Evolutionary conservation across 2,113 vertebrate species (phyloP), one percentile per base, ranked within the genome.

Genomic region (Addax nasomaculatus): DNA sequence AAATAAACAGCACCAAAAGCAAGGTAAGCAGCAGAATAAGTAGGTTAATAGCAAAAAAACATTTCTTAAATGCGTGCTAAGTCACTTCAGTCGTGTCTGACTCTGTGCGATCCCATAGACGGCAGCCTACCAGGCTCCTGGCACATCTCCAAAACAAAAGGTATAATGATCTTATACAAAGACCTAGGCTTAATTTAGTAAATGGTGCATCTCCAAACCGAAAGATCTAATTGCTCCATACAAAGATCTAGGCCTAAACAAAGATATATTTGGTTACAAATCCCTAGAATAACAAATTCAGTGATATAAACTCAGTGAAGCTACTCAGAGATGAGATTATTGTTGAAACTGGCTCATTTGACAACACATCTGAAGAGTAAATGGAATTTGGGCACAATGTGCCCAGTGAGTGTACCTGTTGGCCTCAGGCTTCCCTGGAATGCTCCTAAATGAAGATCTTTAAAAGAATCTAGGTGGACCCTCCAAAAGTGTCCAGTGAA

Each of bases 231-330:
- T 78, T 58, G 14, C 43, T 92, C 73, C 64, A 16, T n/a, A 55
- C 55, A 96, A 87, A 85, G 43, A 88, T 58, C 36, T 80, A 88
- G n/a, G 36, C 49, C 51, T 93, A 97, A 73, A 89, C 55, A 92
- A 94, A 97, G 60, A 86, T 55, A 45, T 57, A 33, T 47, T 73
- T 88, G 51, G 14, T 76, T 89, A 79, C 45, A 96, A 87, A 89
- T 83, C n/a, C 57, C 51, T 84, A 89, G 70, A 84, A 79, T 87
- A 93, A 89, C 80, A 96, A 94, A 95, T 62, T 92, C 13, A 58
- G 45, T 45, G 84, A 79, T 29, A 83, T 58, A 57, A 87, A 93
- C 12, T 95, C 51, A 60, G 2, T 15, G 16, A 92, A 95, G 94
- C 76, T 64, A 85, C 17, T 60, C 83, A 86, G 47, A 85, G 39